These are phyloP conservation scores for Geotrupes spiniger DNA, from an alignment of 2,888 invertebrate genomes.

Conservation along the genomic window DNA sequence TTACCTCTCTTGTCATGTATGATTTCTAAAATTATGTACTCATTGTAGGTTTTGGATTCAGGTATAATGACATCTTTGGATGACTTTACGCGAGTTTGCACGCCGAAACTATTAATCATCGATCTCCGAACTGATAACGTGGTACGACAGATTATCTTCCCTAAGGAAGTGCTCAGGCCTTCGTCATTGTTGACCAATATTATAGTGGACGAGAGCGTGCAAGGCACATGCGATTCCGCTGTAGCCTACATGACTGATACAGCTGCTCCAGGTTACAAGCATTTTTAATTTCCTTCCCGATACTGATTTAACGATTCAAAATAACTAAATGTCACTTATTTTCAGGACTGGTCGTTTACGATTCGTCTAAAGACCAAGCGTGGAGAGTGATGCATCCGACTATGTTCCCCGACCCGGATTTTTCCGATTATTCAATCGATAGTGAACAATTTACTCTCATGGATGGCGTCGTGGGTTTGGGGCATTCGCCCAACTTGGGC, in stretches of 20 bases:
- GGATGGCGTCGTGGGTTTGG: conserved; percentile 72
- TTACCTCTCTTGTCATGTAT: not conserved
- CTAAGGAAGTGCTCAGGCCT: conserved; percentile 69
- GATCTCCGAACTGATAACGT: conserved; percentile 71
- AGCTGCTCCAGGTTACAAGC: conserved; percentile 66
- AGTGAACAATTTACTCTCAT: conserved; percentile 67
- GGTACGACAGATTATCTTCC: conserved; percentile 70
- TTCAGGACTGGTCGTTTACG: conserved; percentile 59
- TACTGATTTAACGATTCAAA: not conserved
- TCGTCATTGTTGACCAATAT: conserved; percentile 76
- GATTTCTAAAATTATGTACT: too few species aligned
- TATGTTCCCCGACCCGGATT: conserved; percentile 84
- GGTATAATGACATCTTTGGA: conserved; percentile 71
- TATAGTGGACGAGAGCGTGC: conserved; percentile 69
- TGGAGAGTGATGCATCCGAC: conserved; percentile 79
- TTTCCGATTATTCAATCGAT: conserved; percentile 70
- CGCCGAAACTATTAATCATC: conserved; percentile 78
- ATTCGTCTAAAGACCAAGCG: conserved; percentile 70
- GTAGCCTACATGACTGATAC: conserved; percentile 81
- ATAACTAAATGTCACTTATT: not conserved
- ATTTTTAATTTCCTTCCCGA: conserved; percentile 1
- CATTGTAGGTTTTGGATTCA: conserved; percentile 71
- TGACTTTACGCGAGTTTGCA: conserved; percentile 65
- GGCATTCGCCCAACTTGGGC: conserved; percentile 63
- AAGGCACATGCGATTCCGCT: conserved; percentile 69